Percentiles rank a stretch among this genome's conserved stretches.
Evolutionary conservation across 1,140 invertebrate genomes (phyloP).

Genomic region (Diachasmimorpha longicaudata): DNA sequence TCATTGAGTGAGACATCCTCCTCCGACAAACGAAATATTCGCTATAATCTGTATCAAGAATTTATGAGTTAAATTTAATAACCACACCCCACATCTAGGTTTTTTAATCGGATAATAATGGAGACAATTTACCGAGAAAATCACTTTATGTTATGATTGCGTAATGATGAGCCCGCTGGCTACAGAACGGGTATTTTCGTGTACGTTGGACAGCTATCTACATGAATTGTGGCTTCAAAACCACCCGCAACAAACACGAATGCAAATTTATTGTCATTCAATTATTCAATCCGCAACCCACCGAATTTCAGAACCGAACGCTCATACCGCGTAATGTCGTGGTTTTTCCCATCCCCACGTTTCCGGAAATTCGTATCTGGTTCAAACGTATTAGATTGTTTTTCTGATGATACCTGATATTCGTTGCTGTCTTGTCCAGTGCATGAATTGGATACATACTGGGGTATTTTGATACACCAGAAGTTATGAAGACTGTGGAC

Average conservation of each 20-base stretch:
- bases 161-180: slow-evolving; percentile 53
- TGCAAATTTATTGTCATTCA: slow-evolving; percentile 62
- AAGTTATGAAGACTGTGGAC: slow-evolving; percentile 31
- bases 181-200: slow-evolving; percentile 27
- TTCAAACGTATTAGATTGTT: not conserved
- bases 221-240: slow-evolving; percentile 50
- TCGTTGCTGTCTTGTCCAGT: too few species aligned
- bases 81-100: not conserved
- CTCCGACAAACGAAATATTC: not conserved
- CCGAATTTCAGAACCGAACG: slow-evolving; percentile 40
- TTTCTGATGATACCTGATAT: not conserved
- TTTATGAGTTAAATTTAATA: not conserved
- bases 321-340: slow-evolving; percentile 53
- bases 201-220: slow-evolving; percentile 38
- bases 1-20: not conserved
- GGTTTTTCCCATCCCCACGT: slow-evolving; percentile 12
- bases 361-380: not conserved
- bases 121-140: not conserved
- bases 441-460: too few species aligned
- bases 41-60: not conserved
- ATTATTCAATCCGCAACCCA: slow-evolving; percentile 55
- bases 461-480: not conserved
- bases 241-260: slow-evolving; percentile 54
- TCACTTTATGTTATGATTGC: slow-evolving; percentile 46
- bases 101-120: not conserved